phyloP scores from a whole-genome alignment of 2,888 invertebrate genomes.

The Melanostoma mellinum region DNA sequence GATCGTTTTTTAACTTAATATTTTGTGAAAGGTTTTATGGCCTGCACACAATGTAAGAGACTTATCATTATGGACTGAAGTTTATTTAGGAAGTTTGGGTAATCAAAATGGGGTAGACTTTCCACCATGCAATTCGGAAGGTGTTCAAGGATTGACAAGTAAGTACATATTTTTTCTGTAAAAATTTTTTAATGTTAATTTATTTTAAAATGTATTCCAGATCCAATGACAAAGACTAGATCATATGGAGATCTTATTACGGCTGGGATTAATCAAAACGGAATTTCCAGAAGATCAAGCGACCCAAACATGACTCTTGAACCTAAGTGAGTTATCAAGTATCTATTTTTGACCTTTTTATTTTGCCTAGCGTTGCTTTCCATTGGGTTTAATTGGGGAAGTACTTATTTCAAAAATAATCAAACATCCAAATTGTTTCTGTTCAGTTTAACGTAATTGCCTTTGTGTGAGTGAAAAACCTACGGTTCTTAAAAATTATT shows the following conservation, averaged over 20 bases:
- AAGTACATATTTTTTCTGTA: slow-evolving; percentile 42
- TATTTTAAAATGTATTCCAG: slow-evolving; percentile 74
- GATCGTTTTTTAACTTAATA: not conserved
- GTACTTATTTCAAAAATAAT: too few species aligned
- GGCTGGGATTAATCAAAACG: slow-evolving; percentile 83
- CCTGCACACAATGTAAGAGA: slow-evolving; percentile 93
- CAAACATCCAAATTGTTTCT: too few species aligned
- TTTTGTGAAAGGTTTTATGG: slow-evolving; percentile 88
- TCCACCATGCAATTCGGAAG: slow-evolving; percentile 78
- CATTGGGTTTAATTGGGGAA: too few species aligned
- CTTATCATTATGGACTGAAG: slow-evolving; percentile 91
- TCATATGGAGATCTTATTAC: slow-evolving; percentile 92
- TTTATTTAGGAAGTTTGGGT: slow-evolving; percentile 87
- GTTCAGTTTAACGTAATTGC: too few species aligned
- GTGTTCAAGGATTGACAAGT: slow-evolving; percentile 78
- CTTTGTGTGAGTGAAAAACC: too few species aligned
- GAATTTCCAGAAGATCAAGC: slow-evolving; percentile 89
- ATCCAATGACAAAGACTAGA: slow-evolving; percentile 90
- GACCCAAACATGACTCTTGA: slow-evolving; percentile 92
- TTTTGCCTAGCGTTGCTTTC: too few species aligned
- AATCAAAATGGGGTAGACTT: slow-evolving; percentile 82
- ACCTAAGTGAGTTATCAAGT: slow-evolving; percentile 84
- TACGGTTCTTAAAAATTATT: too few species aligned
- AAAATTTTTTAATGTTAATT: not conserved
- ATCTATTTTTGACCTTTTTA: not conserved